phyloP scores from a whole-genome alignment of 2,113 vertebrate species.

The Mugil cephalus region DNA sequence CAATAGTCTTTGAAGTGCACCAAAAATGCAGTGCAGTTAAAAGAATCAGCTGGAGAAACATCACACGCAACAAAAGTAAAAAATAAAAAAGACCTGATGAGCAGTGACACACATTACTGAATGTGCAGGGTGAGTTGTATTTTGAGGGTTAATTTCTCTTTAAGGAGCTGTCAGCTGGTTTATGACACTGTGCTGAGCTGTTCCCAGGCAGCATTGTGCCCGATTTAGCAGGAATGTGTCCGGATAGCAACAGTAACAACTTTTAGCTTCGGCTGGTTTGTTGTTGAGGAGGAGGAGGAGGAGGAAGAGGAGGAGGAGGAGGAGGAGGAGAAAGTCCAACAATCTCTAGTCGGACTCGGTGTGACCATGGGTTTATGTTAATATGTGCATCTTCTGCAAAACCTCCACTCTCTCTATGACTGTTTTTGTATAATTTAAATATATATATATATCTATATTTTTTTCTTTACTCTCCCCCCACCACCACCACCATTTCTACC shows the following conservation, averaged over 20 bases:
- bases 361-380: conserved; percentile 60
- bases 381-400: conserved; percentile 17
- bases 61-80: too few species aligned
- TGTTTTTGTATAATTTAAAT: too few species aligned
- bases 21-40: background rate
- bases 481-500: conserved; percentile 73
- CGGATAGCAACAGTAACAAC: conserved; percentile 81
- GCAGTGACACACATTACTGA: conserved; percentile 36
- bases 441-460: too few species aligned
- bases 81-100: background rate
- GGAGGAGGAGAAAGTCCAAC: conserved; percentile 58
- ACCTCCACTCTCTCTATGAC: conserved; percentile 38
- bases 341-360: conserved; percentile 68
- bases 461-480: too few species aligned
- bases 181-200: conserved; percentile 66
- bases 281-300: background rate
- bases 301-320: too few species aligned
- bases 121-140: conserved; percentile 25
- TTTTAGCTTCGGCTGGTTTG: conserved; percentile 72
- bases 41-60: background rate
- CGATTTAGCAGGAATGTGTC: conserved; percentile 77
- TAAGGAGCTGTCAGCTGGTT: conserved; percentile 61
- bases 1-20: background rate
- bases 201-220: conserved; percentile 80
- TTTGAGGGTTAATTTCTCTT: conserved; percentile 52